Percentiles rank a stretch among this genome's conserved stretches.
phyloP scores from a whole-genome alignment of 1,140 invertebrate genomes.

The Tetragonula clypearis region DNA sequence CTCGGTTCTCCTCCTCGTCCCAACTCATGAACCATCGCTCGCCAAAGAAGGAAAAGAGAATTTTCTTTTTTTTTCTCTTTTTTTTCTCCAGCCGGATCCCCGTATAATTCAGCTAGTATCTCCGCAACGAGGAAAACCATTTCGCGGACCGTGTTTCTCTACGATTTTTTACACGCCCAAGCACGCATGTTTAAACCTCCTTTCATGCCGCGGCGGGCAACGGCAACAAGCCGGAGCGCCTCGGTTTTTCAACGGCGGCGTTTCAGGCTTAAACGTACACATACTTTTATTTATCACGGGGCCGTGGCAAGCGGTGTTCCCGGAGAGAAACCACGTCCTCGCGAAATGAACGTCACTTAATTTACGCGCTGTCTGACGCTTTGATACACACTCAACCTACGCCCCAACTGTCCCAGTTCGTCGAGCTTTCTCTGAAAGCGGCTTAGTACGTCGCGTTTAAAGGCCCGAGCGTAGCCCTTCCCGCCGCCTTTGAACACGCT shows the following conservation, averaged over 20 bases:
- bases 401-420: constrained; percentile 29
- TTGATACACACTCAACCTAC: constrained; percentile 5
- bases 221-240: neutral
- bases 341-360: constrained; percentile 34
- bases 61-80: too few relatives aligned
- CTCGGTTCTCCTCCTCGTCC: neutral
- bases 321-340: neutral
- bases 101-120: constrained; percentile 47
- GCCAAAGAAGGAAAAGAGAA: neutral
- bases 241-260: neutral
- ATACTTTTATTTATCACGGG: constrained; percentile 42
- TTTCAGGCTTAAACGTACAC: constrained; percentile 37
- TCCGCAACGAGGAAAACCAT: neutral
- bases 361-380: constrained; percentile 34
- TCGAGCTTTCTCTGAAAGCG: neutral
- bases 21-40: too few relatives aligned
- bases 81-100: constrained; percentile 1
- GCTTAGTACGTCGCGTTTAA: neutral
- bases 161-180: constrained; percentile 39
- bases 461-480: neutral
- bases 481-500: neutral
- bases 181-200: constrained; percentile 37
- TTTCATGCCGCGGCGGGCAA: constrained; percentile 23
- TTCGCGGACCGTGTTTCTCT: neutral
- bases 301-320: constrained; percentile 15